A percentile compares a stretch with the other conserved stretches of the same genome.
Conservation (phyloP, 2,888 invertebrate species). For the Ditylenchus weischeri region DNA sequence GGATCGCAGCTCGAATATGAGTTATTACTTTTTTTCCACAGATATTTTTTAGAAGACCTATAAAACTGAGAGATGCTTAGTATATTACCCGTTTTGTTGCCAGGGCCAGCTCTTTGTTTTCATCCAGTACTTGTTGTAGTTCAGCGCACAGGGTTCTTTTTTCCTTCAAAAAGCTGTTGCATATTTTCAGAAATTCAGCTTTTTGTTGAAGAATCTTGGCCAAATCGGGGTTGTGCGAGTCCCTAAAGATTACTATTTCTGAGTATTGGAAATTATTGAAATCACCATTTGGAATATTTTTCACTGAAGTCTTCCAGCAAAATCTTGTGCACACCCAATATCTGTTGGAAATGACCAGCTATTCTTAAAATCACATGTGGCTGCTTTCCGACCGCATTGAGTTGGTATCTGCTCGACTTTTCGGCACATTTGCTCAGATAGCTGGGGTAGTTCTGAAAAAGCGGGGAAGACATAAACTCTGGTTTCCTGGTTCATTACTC, state of each 20-base stretch:
- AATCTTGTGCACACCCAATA: conserved; percentile 30
- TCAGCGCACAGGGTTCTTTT: conserved; percentile 42
- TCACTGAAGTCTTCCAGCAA: conserved; percentile 27
- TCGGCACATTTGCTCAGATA: conserved; percentile 34
- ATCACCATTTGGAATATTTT: conserved; percentile 29
- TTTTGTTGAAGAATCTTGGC: conserved; percentile 37
- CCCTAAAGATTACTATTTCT: conserved; percentile 35
- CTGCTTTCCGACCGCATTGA: conserved; percentile 4
- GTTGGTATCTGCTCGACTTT: conserved; percentile 11
- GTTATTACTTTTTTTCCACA: no score
- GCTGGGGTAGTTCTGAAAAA: conserved; percentile 40
- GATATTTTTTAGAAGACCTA: no score
- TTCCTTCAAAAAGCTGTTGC: conserved; percentile 44
- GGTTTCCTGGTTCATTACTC: no score
- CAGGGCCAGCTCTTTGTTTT: conserved; percentile 52
- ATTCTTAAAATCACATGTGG: conserved; percentile 29
- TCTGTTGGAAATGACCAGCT: conserved; percentile 25
- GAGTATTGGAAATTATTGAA: conserved; percentile 7
- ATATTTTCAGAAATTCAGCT: conserved; percentile 49
- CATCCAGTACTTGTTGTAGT: conserved; percentile 39
- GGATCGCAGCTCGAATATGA: no score
- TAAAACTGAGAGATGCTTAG: no score
- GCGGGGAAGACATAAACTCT: no score
- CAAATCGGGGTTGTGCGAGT: conserved; percentile 43
- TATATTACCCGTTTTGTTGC: conserved; percentile 39